Conservation (phyloP, 2,797 vertebrate species). For the Pachyuromys duprasi region DNA sequence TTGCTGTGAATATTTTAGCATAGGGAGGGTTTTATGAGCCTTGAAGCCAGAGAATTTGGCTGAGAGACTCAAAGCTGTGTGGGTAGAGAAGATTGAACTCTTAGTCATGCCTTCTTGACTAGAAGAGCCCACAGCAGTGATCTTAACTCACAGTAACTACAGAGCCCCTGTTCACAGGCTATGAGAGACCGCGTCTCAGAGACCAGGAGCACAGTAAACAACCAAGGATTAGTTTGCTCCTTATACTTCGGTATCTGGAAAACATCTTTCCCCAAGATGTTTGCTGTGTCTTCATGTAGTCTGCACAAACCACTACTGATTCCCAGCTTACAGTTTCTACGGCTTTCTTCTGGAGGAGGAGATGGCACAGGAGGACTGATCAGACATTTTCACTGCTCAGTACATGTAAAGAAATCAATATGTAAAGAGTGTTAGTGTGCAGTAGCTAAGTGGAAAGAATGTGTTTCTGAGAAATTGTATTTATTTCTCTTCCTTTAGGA, state of each 20-base stretch:
- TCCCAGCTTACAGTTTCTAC: not conserved
- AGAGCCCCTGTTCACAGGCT: not conserved
- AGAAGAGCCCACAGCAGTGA: not conserved
- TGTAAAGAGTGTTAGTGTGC: not conserved
- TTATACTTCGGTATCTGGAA: not conserved
- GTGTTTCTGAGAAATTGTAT: not conserved
- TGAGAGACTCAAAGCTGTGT: not conserved
- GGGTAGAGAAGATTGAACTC: not conserved
- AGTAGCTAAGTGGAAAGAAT: slow-evolving; percentile 9
- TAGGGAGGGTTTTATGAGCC: not conserved
- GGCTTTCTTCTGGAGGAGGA: slow-evolving; percentile 38
- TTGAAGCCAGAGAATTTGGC: not conserved
- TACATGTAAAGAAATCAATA: not conserved
- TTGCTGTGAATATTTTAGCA: not conserved
- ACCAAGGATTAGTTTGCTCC: not conserved
- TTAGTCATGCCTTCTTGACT: not conserved
- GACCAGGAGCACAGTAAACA: not conserved
- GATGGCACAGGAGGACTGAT: not conserved
- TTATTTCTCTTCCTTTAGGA: slow-evolving; percentile 45
- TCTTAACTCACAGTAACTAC: not conserved
- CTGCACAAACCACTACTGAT: slow-evolving; percentile 25
- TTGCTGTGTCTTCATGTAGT: not conserved
- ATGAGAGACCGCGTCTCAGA: not conserved
- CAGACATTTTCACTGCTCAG: not conserved
- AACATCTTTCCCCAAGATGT: not conserved